Conservation (phyloP, 2,797 vertebrate species). For the Gobionotothen gibberifrons region DNA sequence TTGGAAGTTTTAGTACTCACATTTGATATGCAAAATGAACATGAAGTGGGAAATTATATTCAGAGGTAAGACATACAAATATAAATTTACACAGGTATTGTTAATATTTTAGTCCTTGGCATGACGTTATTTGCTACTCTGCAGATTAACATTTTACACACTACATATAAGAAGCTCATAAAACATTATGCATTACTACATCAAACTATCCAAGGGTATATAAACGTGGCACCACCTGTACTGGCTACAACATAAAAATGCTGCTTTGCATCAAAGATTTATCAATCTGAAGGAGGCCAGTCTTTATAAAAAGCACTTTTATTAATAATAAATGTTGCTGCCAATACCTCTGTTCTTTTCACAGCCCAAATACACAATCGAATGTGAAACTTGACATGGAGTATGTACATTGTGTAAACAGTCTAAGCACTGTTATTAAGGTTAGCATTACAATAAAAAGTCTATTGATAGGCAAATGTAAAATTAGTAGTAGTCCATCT, state of each 20-base stretch:
- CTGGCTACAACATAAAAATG: constrained; percentile 30
- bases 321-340: neutral
- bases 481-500: neutral
- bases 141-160: constrained; percentile 29
- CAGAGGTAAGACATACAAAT: neutral
- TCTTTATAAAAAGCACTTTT: constrained; percentile 12
- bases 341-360: neutral
- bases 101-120: neutral
- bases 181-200: constrained; percentile 41
- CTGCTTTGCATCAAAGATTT: constrained; percentile 33
- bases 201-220: constrained; percentile 24
- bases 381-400: neutral
- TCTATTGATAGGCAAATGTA: neutral
- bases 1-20: neutral
- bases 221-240: constrained; percentile 45
- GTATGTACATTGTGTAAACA: neutral
- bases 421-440: neutral
- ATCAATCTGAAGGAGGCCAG: neutral
- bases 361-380: neutral
- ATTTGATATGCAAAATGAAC: neutral
- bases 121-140: constrained; percentile 1
- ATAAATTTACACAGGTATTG: neutral
- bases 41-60: neutral
- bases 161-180: constrained; percentile 27
- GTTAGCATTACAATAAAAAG: neutral